Conservation (phyloP, 1,140 invertebrate genomes). For the Cydia amplana region DNA sequence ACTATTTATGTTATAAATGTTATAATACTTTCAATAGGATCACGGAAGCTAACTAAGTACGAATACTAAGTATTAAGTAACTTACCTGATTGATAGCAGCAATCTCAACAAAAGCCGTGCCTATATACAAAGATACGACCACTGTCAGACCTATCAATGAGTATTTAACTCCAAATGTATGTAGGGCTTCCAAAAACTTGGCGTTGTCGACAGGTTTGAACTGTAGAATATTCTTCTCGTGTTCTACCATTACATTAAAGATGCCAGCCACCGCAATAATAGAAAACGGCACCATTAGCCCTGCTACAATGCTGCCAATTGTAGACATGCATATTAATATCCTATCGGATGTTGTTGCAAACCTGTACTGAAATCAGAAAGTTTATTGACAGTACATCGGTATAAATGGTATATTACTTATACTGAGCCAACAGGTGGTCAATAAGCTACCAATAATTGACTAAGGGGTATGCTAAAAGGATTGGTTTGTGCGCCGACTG, state of each 20-base stretch:
- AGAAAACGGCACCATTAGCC: slow-evolving; percentile 45
- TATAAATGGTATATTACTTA: neutral
- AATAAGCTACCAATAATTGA: neutral
- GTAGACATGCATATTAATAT: slow-evolving; percentile 45
- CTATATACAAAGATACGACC: slow-evolving; percentile 47
- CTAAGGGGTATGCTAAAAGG: too few relatives aligned
- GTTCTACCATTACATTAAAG: slow-evolving; percentile 52
- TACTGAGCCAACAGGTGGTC: neutral
- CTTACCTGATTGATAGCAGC: slow-evolving; percentile 56
- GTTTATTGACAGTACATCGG: neutral
- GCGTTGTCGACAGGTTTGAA: slow-evolving; percentile 31
- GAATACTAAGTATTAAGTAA: too few relatives aligned
- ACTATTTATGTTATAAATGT: neutral
- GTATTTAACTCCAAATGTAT: slow-evolving; percentile 45
- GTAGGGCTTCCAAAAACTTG: slow-evolving; percentile 42
- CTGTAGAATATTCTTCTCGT: slow-evolving; percentile 37
- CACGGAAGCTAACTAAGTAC: neutral
- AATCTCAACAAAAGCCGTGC: slow-evolving; percentile 49
- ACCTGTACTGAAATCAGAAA: slow-evolving; percentile 47
- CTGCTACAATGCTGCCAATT: slow-evolving; percentile 41
- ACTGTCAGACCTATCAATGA: slow-evolving; percentile 42
- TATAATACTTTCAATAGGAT: too few relatives aligned
- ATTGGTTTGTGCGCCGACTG: too few relatives aligned
- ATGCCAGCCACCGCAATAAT: slow-evolving; percentile 47
- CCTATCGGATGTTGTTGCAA: slow-evolving; percentile 46